Conservation (phyloP, 2,113 vertebrate species). For the Eira barbara region DNA sequence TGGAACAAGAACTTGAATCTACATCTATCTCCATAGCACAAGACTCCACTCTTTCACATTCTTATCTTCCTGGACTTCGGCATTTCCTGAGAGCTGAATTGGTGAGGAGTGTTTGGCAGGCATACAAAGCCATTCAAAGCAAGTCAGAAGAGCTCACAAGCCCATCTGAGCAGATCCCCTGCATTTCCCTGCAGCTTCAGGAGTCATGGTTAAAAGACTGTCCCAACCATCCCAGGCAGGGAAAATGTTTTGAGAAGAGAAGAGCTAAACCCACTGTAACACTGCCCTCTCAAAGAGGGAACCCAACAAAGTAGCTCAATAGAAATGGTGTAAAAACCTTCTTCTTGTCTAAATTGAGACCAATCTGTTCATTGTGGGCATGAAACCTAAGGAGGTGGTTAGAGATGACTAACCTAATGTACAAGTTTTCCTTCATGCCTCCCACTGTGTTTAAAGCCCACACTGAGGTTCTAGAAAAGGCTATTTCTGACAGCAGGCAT, state of each 20-base stretch:
- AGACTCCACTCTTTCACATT: not conserved
- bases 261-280: not conserved
- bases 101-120: not conserved
- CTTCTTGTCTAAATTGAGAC: constrained; percentile 27
- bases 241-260: not conserved
- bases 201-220: not conserved
- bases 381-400: not conserved
- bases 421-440: not conserved
- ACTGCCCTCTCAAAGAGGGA: not conserved
- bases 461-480: not conserved
- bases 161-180: not conserved
- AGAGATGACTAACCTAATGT: not conserved
- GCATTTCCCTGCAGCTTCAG: not conserved
- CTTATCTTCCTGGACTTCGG: not conserved
- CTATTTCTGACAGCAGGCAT: constrained; percentile 1
- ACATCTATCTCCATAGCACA: not conserved
- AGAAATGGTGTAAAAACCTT: not conserved
- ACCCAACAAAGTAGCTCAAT: not conserved
- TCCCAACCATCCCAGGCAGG: not conserved
- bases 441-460: not conserved
- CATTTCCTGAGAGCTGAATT: not conserved
- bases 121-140: not conserved
- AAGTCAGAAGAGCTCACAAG: not conserved
- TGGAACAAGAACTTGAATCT: not conserved
- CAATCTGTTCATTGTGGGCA: not conserved